These are phyloP conservation scores for Malurus melanocephalus DNA, from an alignment of 2,113 vertebrate genomes.

Conservation along the genomic window DNA sequence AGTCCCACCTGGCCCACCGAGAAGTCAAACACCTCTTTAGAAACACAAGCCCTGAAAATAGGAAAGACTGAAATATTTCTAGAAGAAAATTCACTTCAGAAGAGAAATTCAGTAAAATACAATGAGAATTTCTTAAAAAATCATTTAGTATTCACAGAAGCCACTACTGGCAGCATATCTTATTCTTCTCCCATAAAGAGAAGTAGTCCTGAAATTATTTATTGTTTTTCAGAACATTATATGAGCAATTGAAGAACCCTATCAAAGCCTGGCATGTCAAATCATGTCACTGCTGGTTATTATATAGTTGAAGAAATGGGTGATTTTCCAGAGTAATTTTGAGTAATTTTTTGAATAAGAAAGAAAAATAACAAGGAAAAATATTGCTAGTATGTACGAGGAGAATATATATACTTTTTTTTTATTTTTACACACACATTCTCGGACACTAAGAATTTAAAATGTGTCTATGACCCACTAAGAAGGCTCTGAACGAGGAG, in stretches of 20 bases:
- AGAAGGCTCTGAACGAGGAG: not conserved
- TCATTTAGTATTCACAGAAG: not conserved
- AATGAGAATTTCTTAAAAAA: not conserved
- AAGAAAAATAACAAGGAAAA: not conserved
- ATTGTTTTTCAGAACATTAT: not conserved
- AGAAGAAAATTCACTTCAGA: not conserved
- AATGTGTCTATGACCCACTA: not conserved
- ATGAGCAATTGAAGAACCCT: not conserved
- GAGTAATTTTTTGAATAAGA: not conserved
- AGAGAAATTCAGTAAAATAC: not conserved
- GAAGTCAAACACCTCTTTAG: not conserved
- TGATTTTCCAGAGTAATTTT: not conserved
- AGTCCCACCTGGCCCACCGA: not conserved
- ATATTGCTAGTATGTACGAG: not conserved
- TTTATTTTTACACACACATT: not conserved
- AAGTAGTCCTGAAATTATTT: not conserved
- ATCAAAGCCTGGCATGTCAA: not conserved
- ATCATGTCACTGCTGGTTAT: not conserved
- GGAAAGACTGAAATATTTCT: not conserved
- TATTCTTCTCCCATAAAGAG: not conserved
- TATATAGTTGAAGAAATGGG: not conserved
- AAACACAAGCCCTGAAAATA: not conserved
- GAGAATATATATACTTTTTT: not conserved
- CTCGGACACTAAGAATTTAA: not conserved
- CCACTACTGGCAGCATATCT: not conserved